Base-by-base conservation (phyloP, 2,113 vertebrate species). In the Orientallactaga bullata region DNA sequence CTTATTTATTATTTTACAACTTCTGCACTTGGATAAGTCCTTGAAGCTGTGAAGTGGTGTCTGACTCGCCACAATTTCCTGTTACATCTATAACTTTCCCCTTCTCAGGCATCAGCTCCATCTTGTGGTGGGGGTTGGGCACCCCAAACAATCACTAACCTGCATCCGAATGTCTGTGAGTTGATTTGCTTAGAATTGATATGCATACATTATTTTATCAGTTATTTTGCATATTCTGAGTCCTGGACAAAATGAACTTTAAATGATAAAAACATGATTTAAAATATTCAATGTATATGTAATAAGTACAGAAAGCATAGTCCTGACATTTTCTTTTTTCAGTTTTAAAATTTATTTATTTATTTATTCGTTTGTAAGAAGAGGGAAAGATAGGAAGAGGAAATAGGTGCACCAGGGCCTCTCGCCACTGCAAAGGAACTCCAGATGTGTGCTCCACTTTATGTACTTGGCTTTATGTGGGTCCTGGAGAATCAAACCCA, bases 61-160 rank as follows among this genome's bases (percentile, higher is more conserved):
- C 68, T 76, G 51, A 21, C n/a, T 15, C 11, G 37, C 42, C 20
- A 21, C 37, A 58, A 13, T n/a, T 66, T 68, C 26, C 23, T 32
- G 63, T 37, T 26, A n/a, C 1, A 11, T 2, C 20, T 47, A 30
- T 32, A 39, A 5, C 17, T 63, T 88, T 60, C 21, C 7, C 11
- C 1, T 13, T 65, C 61, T 32, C 0, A 2, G 30, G 30, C 60
- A 35, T 39, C 7, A 3, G 4, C 17, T 85, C 7, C 20, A 71
- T 30, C 16, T 42, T 37, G 21, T 12, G 12, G n/a, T 58, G 42
- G n/a, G 61, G 5, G 1, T 1, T 58, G 47, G 78, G 2, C 1
- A 51, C 39, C 51, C 32, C 28, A n/a, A 47, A 68, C 5, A 60
- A n/a, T 30, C 77, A 26, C 20, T 12, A 90, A 23, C 21, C 89